A percentile compares a stretch with the other conserved stretches of the same genome.
Conservation (phyloP, 2,113 vertebrate genomes). For the Puntigrus tetrazona region DNA sequence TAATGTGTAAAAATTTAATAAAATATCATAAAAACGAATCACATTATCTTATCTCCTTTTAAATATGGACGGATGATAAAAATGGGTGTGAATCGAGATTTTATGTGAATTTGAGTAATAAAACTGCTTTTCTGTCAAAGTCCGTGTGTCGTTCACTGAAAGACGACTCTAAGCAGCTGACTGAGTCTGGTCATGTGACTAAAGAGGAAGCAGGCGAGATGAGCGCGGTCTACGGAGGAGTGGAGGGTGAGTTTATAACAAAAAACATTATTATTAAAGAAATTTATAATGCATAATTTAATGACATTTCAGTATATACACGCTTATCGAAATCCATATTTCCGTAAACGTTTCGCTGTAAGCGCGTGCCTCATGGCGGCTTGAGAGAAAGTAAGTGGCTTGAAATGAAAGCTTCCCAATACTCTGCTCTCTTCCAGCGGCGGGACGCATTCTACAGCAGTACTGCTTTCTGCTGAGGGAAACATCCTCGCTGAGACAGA, state of each 20-base stretch:
- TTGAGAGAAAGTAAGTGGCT: too few species aligned
- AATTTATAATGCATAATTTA: not conserved
- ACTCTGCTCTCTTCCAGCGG: constrained; percentile 69
- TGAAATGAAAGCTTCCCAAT: too few species aligned
- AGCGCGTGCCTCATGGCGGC: not conserved
- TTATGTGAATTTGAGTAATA: not conserved
- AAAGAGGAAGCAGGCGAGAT: constrained; percentile 53
- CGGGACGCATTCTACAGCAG: constrained; percentile 83
- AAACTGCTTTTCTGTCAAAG: constrained; percentile 3
- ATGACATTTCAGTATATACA: not conserved
- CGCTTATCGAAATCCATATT: not conserved
- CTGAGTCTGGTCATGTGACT: constrained; percentile 54
- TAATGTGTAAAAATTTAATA: too few species aligned
- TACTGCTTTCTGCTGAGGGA: constrained; percentile 83
- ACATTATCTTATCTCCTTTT: not conserved
- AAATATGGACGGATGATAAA: not conserved
- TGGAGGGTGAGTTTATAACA: constrained; percentile 58
- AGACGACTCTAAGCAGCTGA: not conserved
- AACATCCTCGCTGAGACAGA: constrained; percentile 79
- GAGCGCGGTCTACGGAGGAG: constrained; percentile 60
- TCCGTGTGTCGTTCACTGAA: not conserved
- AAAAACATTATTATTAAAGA: not conserved
- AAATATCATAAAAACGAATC: too few species aligned
- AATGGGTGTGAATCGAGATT: constrained; percentile 7
- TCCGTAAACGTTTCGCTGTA: too few species aligned